Evolutionary conservation across 2,113 vertebrate genomes (phyloP), one percentile per base, ranked within the genome.

Genomic region (Actenoides lindsayi): DNA sequence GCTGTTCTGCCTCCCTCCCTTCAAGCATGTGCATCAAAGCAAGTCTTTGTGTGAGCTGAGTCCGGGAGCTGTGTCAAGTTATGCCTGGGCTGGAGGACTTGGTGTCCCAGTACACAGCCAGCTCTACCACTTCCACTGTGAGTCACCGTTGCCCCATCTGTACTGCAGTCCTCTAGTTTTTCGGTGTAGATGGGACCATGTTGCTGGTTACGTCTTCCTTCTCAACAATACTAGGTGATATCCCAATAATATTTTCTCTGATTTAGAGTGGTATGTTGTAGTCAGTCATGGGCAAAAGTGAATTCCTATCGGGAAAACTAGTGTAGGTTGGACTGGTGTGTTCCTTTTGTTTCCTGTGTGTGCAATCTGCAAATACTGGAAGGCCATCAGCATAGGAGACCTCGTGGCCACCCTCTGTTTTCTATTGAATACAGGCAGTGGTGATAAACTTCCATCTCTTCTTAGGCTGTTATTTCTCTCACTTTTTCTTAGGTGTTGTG

Each of bases 21-120:
- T 59, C 4, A 3, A 24, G 27, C 17, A 3, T 4, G 31, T 50
- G 37, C 39, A 79, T 92, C 92, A 93, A 75, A 96, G 74, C 70
- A 71, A 48, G 39, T 14, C 77, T 92, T 82, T 92, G 80, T 96
- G 83, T 92, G 83, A 68, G 17, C 24, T 86, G 64, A 73, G 13
- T 59, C 39, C 16, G 51, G 65, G 80, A 90, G 50, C 79, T 91
- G 37, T 69, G 73, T 92, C 83, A 48, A 30, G 62, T 89, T 79
- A 48, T 78, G 44, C 21, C 48, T 42, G 37, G 37, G 30, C 76
- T 90, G 44, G 53, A 95, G 73, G n/a, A 80, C 68, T 87, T 0
- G 0, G 6, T 64, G 74, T 83, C 44, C 70, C 44, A 14, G 69
- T 31, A n/a, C 33, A 6, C 4, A 3, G 85, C 16, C 73, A 75